These are phyloP conservation scores for Alloplasta piceator DNA, from an alignment of 2,888 invertebrate species.

Conservation along the genomic window DNA sequence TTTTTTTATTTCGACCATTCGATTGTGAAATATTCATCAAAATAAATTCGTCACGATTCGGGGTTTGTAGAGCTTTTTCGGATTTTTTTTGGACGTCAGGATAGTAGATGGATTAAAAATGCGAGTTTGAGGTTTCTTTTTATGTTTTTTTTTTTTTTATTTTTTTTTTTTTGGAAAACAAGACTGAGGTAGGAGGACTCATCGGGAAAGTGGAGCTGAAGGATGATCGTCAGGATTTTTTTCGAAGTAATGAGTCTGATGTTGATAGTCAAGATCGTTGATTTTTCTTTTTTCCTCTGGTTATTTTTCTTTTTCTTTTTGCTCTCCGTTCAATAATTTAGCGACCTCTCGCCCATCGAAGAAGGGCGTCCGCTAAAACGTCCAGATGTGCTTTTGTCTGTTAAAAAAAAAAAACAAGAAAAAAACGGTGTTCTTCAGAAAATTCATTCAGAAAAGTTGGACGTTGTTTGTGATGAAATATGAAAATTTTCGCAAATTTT, in stretches of 20 bases:
- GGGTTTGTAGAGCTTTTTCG: not conserved
- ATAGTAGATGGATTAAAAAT: too few species aligned
- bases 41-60: conserved; percentile 9
- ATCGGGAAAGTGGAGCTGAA: conserved; percentile 6
- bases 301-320: too few species aligned
- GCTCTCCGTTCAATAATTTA: too few species aligned
- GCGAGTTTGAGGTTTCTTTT: too few species aligned
- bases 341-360: conserved; percentile 97
- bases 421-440: too few species aligned
- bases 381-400: conserved; percentile 98
- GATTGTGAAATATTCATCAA: conserved; percentile 29
- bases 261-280: conserved; percentile 42
- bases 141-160: conserved; percentile 1
- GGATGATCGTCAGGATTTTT: conserved; percentile 48
- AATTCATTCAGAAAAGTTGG: too few species aligned
- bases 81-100: conserved; percentile 10
- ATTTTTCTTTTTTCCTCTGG: too few species aligned
- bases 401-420: conserved; percentile 80
- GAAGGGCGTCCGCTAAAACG: conserved; percentile 95
- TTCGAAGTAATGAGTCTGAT: conserved; percentile 51
- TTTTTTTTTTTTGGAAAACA: conserved; percentile 20
- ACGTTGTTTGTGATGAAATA: too few species aligned
- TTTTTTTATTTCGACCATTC: conserved; percentile 20
- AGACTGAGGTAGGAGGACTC: not conserved
- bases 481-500: too few species aligned